phyloP scores from a whole-genome alignment of 1,140 invertebrate genomes.

The Saccostrea echinata region DNA sequence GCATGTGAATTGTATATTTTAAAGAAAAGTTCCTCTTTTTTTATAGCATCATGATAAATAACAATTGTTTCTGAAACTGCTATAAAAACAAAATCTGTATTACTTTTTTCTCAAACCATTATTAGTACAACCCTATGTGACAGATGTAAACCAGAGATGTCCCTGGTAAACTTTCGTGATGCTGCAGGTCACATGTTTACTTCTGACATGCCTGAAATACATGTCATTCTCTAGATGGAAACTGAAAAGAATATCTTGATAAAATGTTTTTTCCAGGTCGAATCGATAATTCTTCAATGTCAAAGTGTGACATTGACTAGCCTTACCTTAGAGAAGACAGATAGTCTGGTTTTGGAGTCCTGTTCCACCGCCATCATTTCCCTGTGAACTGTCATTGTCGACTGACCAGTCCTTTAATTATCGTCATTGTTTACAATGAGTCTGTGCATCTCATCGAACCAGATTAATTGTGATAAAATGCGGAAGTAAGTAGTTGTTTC shows the following conservation, averaged over 20 bases:
- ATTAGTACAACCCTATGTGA: no score
- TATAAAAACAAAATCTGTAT: no score
- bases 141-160: no score
- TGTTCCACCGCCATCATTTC: constrained; percentile 63
- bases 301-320: constrained; percentile 31
- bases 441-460: background rate
- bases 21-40: no score
- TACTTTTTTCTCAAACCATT: no score
- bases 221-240: no score
- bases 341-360: constrained; percentile 62
- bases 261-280: constrained; percentile 26
- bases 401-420: background rate
- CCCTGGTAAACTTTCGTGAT: no score
- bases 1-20: no score
- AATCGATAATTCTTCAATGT: constrained; percentile 39
- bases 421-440: constrained; percentile 10
- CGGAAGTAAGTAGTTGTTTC: constrained; percentile 19
- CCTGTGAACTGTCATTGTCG: constrained; percentile 67
- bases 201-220: no score
- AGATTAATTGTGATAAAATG: background rate
- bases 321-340: constrained; percentile 67
- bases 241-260: background rate
- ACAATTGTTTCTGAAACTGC: no score
- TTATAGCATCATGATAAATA: no score
- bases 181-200: no score